Evolutionary conservation across 2,113 vertebrate genomes (phyloP).

Genomic region (Mobula birostris): DNA sequence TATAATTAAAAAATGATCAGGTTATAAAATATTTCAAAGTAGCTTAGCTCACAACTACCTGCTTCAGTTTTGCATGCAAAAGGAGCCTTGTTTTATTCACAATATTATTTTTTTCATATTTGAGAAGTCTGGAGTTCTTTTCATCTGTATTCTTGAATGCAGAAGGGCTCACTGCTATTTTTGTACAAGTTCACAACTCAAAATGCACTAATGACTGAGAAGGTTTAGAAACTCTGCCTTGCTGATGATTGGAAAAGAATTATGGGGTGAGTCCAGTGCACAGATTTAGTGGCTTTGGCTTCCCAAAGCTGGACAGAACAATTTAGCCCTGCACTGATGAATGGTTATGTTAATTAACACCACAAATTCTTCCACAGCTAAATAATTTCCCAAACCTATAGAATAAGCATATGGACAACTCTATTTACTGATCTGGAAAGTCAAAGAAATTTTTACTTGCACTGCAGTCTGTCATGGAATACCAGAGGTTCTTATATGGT

Average conservation of each 20-base stretch:
- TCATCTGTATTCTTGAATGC: neutral
- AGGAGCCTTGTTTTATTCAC: neutral
- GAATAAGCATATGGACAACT: no score
- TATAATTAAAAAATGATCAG: neutral
- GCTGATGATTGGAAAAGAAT: neutral
- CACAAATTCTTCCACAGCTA: no score
- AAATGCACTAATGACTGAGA: neutral
- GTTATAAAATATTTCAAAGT: neutral
- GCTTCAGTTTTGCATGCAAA: neutral
- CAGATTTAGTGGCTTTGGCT: neutral
- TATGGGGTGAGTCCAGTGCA: neutral
- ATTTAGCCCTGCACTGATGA: no score
- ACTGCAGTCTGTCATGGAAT: no score
- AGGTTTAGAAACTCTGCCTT: neutral
- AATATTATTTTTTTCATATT: neutral
- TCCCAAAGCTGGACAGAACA: neutral
- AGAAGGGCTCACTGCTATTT: neutral
- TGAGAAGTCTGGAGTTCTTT: neutral
- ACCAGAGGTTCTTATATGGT: no score
- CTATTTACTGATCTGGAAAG: no score
- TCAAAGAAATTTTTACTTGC: no score
- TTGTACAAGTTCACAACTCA: neutral
- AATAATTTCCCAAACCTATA: no score
- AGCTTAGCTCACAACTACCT: neutral
- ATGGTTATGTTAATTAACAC: no score